Evolutionary conservation across 2,113 vertebrate species (phyloP).

Genomic region (Ctenomys sociabilis): DNA sequence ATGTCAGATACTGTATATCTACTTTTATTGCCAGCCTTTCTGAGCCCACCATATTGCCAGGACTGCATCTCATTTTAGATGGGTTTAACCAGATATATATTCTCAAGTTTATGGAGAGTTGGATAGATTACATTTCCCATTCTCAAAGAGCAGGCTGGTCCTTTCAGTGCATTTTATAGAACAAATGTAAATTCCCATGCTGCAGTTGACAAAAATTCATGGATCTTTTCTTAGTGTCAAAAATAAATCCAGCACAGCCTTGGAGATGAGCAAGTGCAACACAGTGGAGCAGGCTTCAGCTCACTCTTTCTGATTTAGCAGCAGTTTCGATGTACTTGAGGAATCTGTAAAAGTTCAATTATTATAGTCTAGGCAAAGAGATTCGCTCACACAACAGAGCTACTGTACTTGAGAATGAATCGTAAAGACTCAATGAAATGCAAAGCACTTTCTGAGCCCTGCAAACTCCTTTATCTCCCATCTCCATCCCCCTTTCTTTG

Average conservation of each 20-base stretch:
- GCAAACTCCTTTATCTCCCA: conserved; percentile 7
- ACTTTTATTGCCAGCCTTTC: conserved; percentile 89
- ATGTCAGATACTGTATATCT: conserved; percentile 90
- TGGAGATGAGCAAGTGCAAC: conserved; percentile 81
- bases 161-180: conserved; percentile 84
- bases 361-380: conserved; percentile 80
- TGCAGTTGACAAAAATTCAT: conserved; percentile 85
- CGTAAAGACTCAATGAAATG: conserved; percentile 77
- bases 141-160: conserved; percentile 80
- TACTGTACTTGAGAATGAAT: conserved; percentile 76
- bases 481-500: background rate
- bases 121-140: conserved; percentile 87
- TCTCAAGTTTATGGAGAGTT: conserved; percentile 87
- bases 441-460: conserved; percentile 67
- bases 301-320: conserved; percentile 83
- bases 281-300: conserved; percentile 67
- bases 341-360: conserved; percentile 84
- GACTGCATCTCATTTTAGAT: conserved; percentile 89
- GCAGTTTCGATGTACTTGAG: conserved; percentile 80
- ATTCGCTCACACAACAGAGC: conserved; percentile 82
- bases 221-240: conserved; percentile 76
- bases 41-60: conserved; percentile 87
- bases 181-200: conserved; percentile 85
- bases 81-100: conserved; percentile 88
- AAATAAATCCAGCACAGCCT: conserved; percentile 84